Evolutionary conservation across 2,888 invertebrate genomes (phyloP), one percentile per base, ranked within the genome.

Genomic region (Ligdia adustata): DNA sequence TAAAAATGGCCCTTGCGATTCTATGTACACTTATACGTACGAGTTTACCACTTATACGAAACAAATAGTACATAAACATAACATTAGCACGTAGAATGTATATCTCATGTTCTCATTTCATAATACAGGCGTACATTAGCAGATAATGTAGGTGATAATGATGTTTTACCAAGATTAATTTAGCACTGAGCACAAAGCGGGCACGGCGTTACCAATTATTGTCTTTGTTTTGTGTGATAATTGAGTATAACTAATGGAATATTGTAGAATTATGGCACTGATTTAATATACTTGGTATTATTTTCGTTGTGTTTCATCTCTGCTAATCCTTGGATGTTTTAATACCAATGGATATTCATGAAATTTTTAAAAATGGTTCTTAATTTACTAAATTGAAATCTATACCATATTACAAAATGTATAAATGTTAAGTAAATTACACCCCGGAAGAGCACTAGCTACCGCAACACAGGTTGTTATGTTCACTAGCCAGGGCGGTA

Each of bases 81-180:
- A 6, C 4, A 14, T 13, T 27, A 18, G 14, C 26, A 4, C 4
- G 9, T 31, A 26, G 12, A 31, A 37, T 16, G 22, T 26, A 14
- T 24, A 22, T 37, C 33, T 38, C 32, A 11, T 40, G 37, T 38
- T 38, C 32, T 35, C 12, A 27, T 49, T 37, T 16, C 42, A 16
- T 44, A 47, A 50, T 50, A 31, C 44, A 46, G 47, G 47, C 50
- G 35, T 34, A 45, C 54, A 55, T 55, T 55, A 51, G 38, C 6
- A 42, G 38, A 20, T 24, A 46, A 44, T 47, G 47, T 24, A 41
- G 32, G 29, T 11, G 44, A 39, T 51, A 55, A 55, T 51, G 34
- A 51, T 51, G 51, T 55, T 55, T 44, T 37, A 44, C 22, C 9
- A 37, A 51, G 55, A 55, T 55, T 55, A 45, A 51, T 55, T 37